phyloP scores from a whole-genome alignment of 2,113 vertebrate species.

The Nothoprocta perdicaria region DNA sequence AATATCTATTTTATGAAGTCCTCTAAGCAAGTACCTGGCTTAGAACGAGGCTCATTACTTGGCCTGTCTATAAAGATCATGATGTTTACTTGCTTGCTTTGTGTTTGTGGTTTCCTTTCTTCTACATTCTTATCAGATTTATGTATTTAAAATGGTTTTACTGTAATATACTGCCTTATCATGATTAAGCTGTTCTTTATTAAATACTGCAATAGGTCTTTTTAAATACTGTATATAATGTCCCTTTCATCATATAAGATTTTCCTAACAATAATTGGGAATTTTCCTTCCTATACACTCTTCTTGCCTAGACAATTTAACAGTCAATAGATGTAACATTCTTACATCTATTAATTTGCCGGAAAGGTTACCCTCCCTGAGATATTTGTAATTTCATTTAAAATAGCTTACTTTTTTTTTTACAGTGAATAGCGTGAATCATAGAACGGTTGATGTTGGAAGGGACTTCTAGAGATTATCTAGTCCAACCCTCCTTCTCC shows the following conservation, averaged over 20 bases:
- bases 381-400: background rate
- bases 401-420: background rate
- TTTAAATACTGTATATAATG: background rate
- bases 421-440: background rate
- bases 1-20: background rate
- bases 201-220: background rate
- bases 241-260: background rate
- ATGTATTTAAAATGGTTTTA: background rate
- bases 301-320: background rate
- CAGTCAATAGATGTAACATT: fast-evolving
- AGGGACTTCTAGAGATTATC: too few relatives aligned
- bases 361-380: background rate
- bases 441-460: too few relatives aligned
- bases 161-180: background rate
- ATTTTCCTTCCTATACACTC: background rate
- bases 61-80: background rate
- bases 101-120: background rate
- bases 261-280: background rate
- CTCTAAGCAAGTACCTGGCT: background rate
- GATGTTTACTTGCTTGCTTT: background rate
- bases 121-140: background rate
- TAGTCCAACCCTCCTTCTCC: too few relatives aligned
- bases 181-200: background rate
- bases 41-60: background rate
- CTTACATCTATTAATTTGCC: background rate